These are phyloP conservation scores for Coregonus sp. DNA, from an alignment of 2,797 vertebrate species.

Conservation along the genomic window DNA sequence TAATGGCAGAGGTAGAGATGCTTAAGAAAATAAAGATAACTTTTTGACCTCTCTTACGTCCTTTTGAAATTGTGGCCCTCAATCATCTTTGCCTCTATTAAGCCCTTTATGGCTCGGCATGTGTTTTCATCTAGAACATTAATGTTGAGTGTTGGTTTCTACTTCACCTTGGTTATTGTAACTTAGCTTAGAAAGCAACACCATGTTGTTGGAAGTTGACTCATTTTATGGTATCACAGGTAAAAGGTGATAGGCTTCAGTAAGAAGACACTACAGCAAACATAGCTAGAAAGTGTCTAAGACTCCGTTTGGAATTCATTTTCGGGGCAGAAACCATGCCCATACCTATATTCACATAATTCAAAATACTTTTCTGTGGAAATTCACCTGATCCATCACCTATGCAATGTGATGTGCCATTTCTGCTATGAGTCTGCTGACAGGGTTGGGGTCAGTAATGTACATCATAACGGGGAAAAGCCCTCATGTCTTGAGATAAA, in stretches of 20 bases:
- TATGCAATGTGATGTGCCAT: background rate
- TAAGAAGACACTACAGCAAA: background rate
- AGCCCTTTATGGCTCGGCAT: conserved; percentile 32
- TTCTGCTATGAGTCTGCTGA: background rate
- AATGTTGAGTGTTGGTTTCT: conserved; percentile 40
- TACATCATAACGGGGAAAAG: conserved; percentile 24
- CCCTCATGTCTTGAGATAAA: conserved; percentile 29
- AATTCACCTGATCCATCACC: conserved; percentile 12
- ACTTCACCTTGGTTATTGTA: conserved; percentile 10
- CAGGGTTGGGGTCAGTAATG: conserved; percentile 5
- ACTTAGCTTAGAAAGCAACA: too few relatives aligned
- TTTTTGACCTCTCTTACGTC: conserved; percentile 69
- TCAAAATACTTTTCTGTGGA: background rate
- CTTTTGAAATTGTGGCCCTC: conserved; percentile 65
- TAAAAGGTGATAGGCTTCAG: background rate
- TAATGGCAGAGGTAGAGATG: conserved; percentile 68
- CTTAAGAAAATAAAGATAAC: conserved; percentile 66
- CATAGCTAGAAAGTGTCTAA: background rate
- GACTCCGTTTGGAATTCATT: background rate
- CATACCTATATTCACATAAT: background rate
- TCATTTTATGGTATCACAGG: background rate
- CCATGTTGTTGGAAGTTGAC: background rate
- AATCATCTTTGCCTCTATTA: conserved; percentile 55
- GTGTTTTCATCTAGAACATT: conserved; percentile 66
- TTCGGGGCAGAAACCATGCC: background rate